Conservation (phyloP, 92 coral and sea anemone genomes). For the Heteractis magnifica region DNA sequence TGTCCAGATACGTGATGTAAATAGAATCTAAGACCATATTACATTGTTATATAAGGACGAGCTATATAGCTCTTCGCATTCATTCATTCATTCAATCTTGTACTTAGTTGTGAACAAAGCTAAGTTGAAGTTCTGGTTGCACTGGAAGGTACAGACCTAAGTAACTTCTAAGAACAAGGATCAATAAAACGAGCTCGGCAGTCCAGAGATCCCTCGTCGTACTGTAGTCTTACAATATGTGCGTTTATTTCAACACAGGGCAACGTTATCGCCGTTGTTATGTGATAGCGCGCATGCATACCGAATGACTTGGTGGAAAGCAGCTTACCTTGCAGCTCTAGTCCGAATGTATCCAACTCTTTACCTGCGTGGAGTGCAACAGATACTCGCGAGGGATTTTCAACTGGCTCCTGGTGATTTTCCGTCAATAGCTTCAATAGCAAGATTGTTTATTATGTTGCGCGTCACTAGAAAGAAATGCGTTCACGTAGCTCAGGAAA, state of each 20-base stretch:
- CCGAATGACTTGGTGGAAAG: conserved; percentile 19
- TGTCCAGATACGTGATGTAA: too few species aligned
- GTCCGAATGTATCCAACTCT: conserved; percentile 3
- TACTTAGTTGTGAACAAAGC: too few species aligned
- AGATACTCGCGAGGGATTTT: neutral
- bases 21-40: too few species aligned
- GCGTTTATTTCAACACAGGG: conserved; percentile 8
- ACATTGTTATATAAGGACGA: too few species aligned
- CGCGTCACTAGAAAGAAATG: conserved; percentile 13
- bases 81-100: too few species aligned
- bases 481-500: conserved; percentile 20
- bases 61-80: too few species aligned
- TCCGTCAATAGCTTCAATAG: conserved; percentile 20
- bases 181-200: too few species aligned
- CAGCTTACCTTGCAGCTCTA: conserved; percentile 15
- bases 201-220: too few species aligned
- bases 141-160: too few species aligned
- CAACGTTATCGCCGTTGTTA: neutral
- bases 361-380: neutral
- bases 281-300: neutral
- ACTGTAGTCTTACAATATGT: too few species aligned
- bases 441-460: neutral
- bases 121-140: too few species aligned
- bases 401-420: neutral
- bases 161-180: too few species aligned